Conservation (phyloP, 2,888 invertebrate species). For the Scotopteryx bipunctaria region DNA sequence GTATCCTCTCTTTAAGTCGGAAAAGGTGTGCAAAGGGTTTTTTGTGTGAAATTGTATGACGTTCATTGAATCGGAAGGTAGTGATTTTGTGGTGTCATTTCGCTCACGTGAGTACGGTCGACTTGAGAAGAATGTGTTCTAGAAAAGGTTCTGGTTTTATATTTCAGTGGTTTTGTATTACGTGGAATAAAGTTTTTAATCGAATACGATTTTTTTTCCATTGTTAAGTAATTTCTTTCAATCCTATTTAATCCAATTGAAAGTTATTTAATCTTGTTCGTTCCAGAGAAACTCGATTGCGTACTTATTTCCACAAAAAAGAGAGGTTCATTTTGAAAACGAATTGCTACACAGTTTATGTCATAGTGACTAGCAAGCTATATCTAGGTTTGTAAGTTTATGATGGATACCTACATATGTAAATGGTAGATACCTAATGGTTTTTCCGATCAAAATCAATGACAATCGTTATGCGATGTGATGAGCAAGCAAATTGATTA, state of each 20-base stretch:
- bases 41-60: slow-evolving; percentile 26
- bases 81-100: slow-evolving; percentile 31
- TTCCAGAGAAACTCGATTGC: neutral
- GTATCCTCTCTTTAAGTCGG: slow-evolving; percentile 1
- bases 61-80: slow-evolving; percentile 35
- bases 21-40: slow-evolving; percentile 29
- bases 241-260: neutral
- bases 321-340: too few species aligned
- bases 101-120: slow-evolving; percentile 19
- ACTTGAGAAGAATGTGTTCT: slow-evolving; percentile 4
- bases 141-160: slow-evolving; percentile 6
- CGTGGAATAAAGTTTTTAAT: neutral
- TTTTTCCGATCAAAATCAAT: slow-evolving; percentile 18
- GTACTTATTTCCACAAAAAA: too few species aligned
- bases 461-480: neutral
- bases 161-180: slow-evolving; percentile 7
- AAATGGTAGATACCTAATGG: too few species aligned
- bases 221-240: neutral
- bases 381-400: too few species aligned
- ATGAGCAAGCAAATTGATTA: slow-evolving; percentile 65
- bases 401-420: too few species aligned
- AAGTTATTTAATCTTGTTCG: neutral
- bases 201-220: neutral
- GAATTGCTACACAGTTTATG: too few species aligned
- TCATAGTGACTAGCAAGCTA: too few species aligned